A percentile compares a stretch with the other conserved stretches of the same genome.
These are phyloP conservation scores for Spondyliosoma cantharus DNA, from an alignment of 2,797 vertebrate species.

Conservation along the genomic window DNA sequence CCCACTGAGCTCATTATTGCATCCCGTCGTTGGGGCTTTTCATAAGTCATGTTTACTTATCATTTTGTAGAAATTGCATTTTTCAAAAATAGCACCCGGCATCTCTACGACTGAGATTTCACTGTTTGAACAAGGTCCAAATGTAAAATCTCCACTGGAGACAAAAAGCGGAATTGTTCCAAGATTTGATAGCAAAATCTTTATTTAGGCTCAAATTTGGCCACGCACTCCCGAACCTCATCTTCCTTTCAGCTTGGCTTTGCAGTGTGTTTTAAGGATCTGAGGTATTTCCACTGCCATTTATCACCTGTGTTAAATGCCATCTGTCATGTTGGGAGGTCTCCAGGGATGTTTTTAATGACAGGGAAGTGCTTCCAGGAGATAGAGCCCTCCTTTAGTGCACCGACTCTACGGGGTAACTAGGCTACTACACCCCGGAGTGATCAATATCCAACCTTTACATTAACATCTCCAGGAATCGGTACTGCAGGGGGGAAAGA, in stretches of 20 bases:
- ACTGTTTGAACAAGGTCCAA: conserved; percentile 21
- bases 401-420: conserved; percentile 73
- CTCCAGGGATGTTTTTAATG: conserved; percentile 82
- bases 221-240: conserved; percentile 40
- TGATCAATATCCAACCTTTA: conserved; percentile 82
- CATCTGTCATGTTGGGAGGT: conserved; percentile 81
- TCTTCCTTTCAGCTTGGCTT: conserved; percentile 34
- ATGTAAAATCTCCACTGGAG: conserved; percentile 14
- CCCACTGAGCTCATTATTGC: conserved; percentile 39
- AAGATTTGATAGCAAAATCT: conserved; percentile 41
- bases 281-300: conserved; percentile 70
- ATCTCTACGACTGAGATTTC: conserved; percentile 23
- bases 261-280: conserved; percentile 62
- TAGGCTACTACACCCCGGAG: conserved; percentile 67
- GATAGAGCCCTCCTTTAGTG: conserved; percentile 77
- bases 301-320: conserved; percentile 81
- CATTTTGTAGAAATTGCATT: conserved; percentile 12
- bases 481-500: not conserved
- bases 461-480: conserved; percentile 73
- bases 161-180: conserved; percentile 25
- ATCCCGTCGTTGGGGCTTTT: conserved; percentile 27
- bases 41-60: conserved; percentile 9
- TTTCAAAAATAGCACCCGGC: conserved; percentile 20
- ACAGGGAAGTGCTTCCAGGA: conserved; percentile 80
- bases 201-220: conserved; percentile 49